phyloP scores from a whole-genome alignment of 2,888 invertebrate species.

The Chrysomela aeneicollis region DNA sequence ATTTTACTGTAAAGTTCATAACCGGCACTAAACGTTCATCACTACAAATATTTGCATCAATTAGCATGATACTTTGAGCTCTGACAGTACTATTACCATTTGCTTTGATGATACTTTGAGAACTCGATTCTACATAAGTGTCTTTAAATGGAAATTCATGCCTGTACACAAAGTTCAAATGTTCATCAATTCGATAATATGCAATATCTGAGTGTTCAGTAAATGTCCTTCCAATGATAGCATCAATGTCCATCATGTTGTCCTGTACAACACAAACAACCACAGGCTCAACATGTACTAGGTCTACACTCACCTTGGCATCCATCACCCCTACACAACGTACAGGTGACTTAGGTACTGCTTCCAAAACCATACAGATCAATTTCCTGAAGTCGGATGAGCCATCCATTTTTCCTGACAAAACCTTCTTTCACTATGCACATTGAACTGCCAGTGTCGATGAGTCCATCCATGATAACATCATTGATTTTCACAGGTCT shows the following conservation, averaged over 20 bases:
- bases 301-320: conserved; percentile 4
- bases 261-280: not conserved
- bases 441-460: conserved; percentile 5
- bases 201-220: conserved; percentile 5
- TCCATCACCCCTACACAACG: not conserved
- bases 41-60: not conserved
- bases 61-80: not conserved
- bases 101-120: not conserved
- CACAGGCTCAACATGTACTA: not conserved
- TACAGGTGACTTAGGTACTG: not conserved
- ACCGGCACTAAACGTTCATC: not conserved
- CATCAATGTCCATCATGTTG: not conserved
- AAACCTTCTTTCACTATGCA: not conserved
- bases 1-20: not conserved
- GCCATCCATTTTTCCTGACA: conserved; percentile 4
- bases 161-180: not conserved
- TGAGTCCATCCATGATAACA: not conserved
- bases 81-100: not conserved
- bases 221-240: not conserved
- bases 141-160: not conserved
- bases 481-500: not conserved
- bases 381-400: conserved; percentile 7
- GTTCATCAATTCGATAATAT: not conserved
- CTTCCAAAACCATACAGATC: conserved; percentile 11
- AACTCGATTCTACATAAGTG: not conserved